Conservation (phyloP, 2,113 vertebrate species). For the Baryphthengus martii region DNA sequence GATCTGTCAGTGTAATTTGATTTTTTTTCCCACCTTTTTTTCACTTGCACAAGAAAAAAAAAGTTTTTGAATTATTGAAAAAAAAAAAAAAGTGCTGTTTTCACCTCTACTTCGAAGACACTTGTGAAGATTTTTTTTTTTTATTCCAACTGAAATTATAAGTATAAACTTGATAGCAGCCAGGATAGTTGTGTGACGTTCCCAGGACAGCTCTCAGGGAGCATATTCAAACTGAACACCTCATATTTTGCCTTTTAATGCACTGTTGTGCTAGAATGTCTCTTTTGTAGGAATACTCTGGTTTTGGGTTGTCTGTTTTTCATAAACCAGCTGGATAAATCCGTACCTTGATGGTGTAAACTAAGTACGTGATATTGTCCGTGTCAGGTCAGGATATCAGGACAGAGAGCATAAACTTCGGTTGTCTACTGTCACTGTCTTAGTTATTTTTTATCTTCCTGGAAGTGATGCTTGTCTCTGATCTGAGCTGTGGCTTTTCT, state of each 20-base stretch:
- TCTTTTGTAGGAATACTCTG: background rate
- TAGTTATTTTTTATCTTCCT: background rate
- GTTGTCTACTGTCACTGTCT: background rate
- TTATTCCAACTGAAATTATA: background rate
- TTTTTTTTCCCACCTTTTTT: background rate
- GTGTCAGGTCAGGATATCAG: background rate
- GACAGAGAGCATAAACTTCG: rapidly evolving
- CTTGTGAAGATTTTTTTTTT: background rate
- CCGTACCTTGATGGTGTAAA: background rate
- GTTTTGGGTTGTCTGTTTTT: background rate
- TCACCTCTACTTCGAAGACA: background rate
- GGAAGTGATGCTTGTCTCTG: background rate
- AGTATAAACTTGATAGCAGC: background rate
- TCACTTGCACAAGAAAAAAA: background rate
- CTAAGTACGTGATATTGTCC: rapidly evolving
- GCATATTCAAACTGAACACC: background rate
- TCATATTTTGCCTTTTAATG: background rate
- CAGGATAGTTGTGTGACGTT: background rate
- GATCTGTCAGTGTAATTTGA: background rate
- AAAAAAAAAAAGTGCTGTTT: background rate
- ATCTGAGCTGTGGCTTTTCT: background rate
- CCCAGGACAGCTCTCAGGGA: background rate
- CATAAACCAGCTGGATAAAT: background rate
- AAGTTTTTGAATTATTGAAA: no score
- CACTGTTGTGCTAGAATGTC: background rate